phyloP scores from a whole-genome alignment of 2,888 invertebrate species.

The Syritta pipiens region DNA sequence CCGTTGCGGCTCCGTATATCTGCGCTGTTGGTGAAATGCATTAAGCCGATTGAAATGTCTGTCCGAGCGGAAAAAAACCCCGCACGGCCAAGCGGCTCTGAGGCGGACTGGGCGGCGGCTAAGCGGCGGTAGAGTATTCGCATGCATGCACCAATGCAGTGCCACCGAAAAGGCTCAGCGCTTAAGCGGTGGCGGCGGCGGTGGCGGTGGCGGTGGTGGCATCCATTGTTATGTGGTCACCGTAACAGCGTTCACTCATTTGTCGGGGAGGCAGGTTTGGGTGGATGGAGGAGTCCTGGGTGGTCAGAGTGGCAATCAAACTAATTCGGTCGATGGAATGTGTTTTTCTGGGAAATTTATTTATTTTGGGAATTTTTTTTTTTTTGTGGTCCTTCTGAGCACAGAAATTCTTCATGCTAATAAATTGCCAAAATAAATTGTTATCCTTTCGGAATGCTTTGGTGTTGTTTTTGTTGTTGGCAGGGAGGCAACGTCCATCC shows the following conservation, averaged over 20 bases:
- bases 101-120: too few relatives aligned
- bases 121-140: constrained; percentile 15
- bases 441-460: constrained; percentile 13
- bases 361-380: constrained; percentile 1
- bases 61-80: constrained; percentile 43
- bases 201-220: constrained; percentile 6
- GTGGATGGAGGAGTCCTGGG: not conserved
- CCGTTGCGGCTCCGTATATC: constrained; percentile 24
- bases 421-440: constrained; percentile 46
- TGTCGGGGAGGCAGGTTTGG: not conserved
- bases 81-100: not conserved
- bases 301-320: constrained; percentile 59
- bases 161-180: constrained; percentile 17
- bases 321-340: constrained; percentile 53
- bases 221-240: constrained; percentile 55
- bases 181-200: constrained; percentile 20
- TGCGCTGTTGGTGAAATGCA: constrained; percentile 55
- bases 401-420: constrained; percentile 34
- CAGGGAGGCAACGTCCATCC: not conserved
- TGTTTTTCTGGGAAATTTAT: constrained; percentile 37
- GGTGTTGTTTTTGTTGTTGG: not conserved
- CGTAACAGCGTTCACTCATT: constrained; percentile 50
- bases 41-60: constrained; percentile 68
- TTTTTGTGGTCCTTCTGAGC: constrained; percentile 7
- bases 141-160: constrained; percentile 41